phyloP scores from a whole-genome alignment of 2,888 invertebrate genomes.

The Drosophila neotestacea region DNA sequence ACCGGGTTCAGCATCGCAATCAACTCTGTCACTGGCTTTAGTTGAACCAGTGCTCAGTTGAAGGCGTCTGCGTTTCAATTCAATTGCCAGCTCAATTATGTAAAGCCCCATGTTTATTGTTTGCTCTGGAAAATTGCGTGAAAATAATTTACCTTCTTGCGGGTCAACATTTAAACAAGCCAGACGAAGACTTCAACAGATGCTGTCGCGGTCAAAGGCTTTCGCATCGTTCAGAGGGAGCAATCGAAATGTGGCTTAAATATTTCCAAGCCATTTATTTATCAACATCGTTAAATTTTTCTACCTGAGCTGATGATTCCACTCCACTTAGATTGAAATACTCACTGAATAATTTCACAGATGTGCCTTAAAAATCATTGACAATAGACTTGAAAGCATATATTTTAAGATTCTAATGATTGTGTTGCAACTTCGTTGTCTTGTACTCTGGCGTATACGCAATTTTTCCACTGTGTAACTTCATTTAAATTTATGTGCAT shows the following conservation, averaged over 20 bases:
- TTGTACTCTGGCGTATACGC: constrained; percentile 36
- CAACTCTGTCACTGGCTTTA: constrained; percentile 49
- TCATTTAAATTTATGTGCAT: constrained; percentile 76
- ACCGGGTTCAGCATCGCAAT: constrained; percentile 27
- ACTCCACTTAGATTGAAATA: background rate
- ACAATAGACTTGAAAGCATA: constrained; percentile 5
- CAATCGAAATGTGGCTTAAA: constrained; percentile 70
- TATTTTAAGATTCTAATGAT: constrained; percentile 4
- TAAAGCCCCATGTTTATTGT: constrained; percentile 72
- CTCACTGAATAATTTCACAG: constrained; percentile 9
- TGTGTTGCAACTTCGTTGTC: background rate
- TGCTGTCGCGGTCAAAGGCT: constrained; percentile 61
- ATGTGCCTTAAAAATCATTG: constrained; percentile 7
- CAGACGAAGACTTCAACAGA: constrained; percentile 40
- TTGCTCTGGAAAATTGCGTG: constrained; percentile 73
- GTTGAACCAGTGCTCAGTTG: constrained; percentile 16
- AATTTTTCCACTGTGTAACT: constrained; percentile 45
- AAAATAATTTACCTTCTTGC: constrained; percentile 75
- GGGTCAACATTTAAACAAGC: constrained; percentile 68
- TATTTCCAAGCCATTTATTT: constrained; percentile 81
- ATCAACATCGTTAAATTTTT: constrained; percentile 76
- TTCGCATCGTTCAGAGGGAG: constrained; percentile 16
- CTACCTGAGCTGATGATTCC: constrained; percentile 42
- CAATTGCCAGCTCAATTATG: constrained; percentile 76
- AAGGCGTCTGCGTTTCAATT: constrained; percentile 55